These are phyloP conservation scores for Poliocrania exsul DNA, from an alignment of 2,797 vertebrate genomes.

Conservation along the genomic window DNA sequence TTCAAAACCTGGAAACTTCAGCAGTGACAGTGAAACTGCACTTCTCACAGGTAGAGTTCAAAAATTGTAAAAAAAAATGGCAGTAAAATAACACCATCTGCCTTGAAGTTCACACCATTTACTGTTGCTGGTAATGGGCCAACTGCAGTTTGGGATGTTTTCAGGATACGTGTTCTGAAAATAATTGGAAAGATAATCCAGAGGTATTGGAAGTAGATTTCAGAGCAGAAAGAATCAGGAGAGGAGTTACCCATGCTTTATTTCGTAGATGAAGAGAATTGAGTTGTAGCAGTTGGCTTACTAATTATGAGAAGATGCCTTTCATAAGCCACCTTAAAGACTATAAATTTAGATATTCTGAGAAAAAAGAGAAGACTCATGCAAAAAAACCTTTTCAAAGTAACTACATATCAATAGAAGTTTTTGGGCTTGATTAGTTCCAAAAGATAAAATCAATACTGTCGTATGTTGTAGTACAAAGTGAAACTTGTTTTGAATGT, in stretches of 20 bases:
- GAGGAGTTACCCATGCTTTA: background rate
- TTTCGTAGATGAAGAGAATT: background rate
- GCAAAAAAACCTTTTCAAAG: background rate
- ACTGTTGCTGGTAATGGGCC: background rate
- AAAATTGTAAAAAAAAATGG: background rate
- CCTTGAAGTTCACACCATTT: background rate
- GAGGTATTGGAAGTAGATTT: background rate
- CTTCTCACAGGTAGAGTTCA: background rate
- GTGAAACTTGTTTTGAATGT: background rate
- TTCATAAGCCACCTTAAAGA: background rate
- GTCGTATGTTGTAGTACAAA: background rate
- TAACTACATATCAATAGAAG: background rate
- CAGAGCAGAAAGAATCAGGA: background rate
- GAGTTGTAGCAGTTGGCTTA: background rate
- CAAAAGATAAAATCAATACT: background rate
- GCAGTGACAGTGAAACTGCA: background rate
- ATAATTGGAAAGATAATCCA: background rate
- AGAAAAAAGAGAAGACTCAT: background rate
- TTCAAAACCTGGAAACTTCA: background rate
- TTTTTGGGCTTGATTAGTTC: background rate
- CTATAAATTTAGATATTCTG: background rate
- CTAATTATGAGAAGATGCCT: background rate
- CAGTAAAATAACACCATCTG: background rate
- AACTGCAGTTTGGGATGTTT: background rate
- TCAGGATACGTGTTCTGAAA: background rate